Evolutionary conservation across 2,888 invertebrate genomes (phyloP).

Genomic region (Bruchidius siliquastri): DNA sequence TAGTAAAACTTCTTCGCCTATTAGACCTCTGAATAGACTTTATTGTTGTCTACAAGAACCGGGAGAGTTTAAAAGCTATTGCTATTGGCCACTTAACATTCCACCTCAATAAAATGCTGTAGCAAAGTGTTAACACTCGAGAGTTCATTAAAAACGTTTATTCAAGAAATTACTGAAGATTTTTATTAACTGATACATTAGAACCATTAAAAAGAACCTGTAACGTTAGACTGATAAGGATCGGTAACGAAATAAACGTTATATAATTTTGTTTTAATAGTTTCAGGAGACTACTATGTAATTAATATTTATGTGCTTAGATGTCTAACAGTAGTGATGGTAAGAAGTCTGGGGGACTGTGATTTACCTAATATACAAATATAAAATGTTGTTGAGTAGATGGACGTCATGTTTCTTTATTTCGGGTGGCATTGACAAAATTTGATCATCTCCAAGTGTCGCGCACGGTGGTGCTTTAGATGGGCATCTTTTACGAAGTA

Average conservation of each 20-base stretch:
- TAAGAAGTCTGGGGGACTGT: no score
- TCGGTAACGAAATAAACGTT: neutral
- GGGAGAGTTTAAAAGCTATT: neutral
- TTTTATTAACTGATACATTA: neutral
- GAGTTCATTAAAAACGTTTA: neutral
- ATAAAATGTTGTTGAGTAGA: no score
- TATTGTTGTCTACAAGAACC: neutral
- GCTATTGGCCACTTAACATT: neutral
- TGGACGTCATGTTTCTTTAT: no score
- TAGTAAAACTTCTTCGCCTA: neutral
- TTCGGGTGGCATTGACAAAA: no score
- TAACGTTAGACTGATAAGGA: neutral
- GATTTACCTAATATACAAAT: no score
- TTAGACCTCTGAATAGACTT: neutral
- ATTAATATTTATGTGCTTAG: neutral
- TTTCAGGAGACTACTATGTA: neutral
- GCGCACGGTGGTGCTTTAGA: no score
- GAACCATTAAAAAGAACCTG: neutral
- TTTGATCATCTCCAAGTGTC: no score
- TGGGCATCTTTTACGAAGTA: no score
- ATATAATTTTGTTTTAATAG: neutral
- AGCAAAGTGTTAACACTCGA: neutral
- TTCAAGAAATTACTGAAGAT: neutral
- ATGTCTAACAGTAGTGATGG: neutral
- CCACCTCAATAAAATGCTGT: neutral